Evolutionary conservation across 1,140 invertebrate genomes (phyloP).

Genomic region (Solen grandis): DNA sequence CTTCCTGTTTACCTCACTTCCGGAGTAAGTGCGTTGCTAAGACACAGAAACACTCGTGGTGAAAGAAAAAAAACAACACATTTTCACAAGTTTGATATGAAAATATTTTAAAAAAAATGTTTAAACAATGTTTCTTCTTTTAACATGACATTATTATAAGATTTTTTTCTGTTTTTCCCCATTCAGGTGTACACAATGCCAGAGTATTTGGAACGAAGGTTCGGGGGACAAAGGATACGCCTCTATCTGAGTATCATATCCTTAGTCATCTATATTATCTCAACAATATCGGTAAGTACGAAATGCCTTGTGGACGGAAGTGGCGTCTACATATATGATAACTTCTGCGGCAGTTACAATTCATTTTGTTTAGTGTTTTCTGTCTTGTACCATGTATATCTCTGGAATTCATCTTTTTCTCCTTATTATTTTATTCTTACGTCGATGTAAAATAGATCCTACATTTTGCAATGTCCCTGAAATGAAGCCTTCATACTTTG

Average conservation of each 20-base stretch:
- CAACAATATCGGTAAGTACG: slow-evolving; percentile 83
- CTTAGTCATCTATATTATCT: slow-evolving; percentile 82
- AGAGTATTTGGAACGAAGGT: slow-evolving; percentile 83
- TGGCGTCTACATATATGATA: neutral
- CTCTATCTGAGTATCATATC: slow-evolving; percentile 83
- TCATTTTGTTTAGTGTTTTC: too few species aligned
- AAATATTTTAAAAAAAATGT: too few species aligned
- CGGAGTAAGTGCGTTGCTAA: slow-evolving; percentile 72
- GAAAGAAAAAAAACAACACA: too few species aligned
- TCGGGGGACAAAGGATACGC: slow-evolving; percentile 83
- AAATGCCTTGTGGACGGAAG: neutral
- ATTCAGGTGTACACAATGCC: slow-evolving; percentile 83
- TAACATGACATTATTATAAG: too few species aligned
- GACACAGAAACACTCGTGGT: too few species aligned
- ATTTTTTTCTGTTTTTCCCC: neutral
- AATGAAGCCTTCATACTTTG: too few species aligned
- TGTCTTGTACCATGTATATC: too few species aligned
- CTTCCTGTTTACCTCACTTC: slow-evolving; percentile 83
- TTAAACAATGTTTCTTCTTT: too few species aligned
- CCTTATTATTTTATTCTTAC: neutral
- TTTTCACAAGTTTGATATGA: too few species aligned
- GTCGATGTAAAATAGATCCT: too few species aligned
- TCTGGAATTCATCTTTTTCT: neutral
- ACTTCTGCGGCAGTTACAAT: neutral
- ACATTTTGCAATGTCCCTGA: too few species aligned